Percentiles rank a stretch among this genome's conserved stretches.
These are phyloP conservation scores for Eueremaeus valkanovi DNA, from an alignment of 2,888 invertebrate species.

Conservation along the genomic window DNA sequence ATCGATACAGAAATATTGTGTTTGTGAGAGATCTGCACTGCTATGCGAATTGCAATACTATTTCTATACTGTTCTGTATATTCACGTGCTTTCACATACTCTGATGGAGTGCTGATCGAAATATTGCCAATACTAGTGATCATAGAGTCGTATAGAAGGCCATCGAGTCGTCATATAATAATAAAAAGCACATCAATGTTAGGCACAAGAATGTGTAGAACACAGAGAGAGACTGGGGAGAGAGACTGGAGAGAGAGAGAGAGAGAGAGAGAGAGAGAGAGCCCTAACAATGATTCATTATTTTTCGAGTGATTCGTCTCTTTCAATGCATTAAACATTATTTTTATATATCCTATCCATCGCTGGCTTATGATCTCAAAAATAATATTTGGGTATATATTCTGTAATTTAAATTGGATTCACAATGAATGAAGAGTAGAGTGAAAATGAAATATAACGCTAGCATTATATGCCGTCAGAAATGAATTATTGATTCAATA, in stretches of 20 bases:
- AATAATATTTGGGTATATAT: constrained; percentile 26
- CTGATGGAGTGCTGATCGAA: neutral
- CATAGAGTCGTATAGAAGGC: constrained; percentile 1
- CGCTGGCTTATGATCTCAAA: neutral
- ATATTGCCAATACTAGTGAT: neutral
- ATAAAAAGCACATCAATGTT: neutral
- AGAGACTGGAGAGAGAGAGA: too few species aligned
- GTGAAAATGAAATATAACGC: constrained; percentile 26
- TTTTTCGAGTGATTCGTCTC: constrained; percentile 15
- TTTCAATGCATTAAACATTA: constrained; percentile 12
- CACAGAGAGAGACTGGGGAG: too few species aligned
- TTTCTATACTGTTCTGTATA: neutral
- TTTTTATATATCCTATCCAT: neutral
- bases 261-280: too few species aligned
- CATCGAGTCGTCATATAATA: neutral
- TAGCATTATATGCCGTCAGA: constrained; percentile 23
- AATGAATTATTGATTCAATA: constrained; percentile 26
- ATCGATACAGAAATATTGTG: constrained; percentile 11
- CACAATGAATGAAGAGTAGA: neutral
- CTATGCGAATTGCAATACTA: constrained; percentile 2
- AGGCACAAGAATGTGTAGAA: neutral
- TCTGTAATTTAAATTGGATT: constrained; percentile 22
- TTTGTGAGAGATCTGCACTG: neutral
- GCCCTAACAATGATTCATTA: constrained; percentile 5
- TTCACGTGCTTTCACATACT: neutral